Evolutionary conservation across 2,113 vertebrate species (phyloP).

Genomic region (Capreolus pygargus): DNA sequence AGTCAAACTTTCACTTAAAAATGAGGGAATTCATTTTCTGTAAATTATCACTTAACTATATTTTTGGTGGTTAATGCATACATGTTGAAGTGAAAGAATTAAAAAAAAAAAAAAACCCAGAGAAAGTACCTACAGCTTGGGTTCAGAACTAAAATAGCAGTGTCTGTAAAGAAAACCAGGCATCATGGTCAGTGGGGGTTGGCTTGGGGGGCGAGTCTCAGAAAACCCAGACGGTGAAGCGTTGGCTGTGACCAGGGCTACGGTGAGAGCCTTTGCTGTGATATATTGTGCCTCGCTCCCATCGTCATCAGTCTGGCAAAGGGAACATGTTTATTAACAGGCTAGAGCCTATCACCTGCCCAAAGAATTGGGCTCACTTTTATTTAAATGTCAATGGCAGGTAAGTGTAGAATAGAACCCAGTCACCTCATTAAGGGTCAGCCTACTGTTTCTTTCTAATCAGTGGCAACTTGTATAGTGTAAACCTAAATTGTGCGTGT

Average conservation of each 20-base stretch:
- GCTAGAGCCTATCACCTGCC: background rate
- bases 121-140: background rate
- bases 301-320: background rate
- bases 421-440: background rate
- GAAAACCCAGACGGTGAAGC: background rate
- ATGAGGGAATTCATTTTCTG: background rate
- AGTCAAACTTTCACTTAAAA: background rate
- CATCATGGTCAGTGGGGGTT: background rate
- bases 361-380: background rate
- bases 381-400: background rate
- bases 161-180: fast-evolving
- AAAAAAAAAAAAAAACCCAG: background rate
- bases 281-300: fast-evolving
- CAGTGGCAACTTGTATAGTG: background rate
- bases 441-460: background rate
- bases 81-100: background rate
- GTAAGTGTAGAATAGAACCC: background rate
- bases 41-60: background rate
- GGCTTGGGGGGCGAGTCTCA: background rate
- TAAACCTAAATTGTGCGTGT: background rate
- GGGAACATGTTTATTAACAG: no score
- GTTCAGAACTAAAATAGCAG: background rate
- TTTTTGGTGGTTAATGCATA: background rate
- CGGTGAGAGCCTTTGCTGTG: fast-evolving
- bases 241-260: background rate